Base-by-base conservation (phyloP, 2,113 vertebrate species). In the Nothobranchius furzeri region DNA sequence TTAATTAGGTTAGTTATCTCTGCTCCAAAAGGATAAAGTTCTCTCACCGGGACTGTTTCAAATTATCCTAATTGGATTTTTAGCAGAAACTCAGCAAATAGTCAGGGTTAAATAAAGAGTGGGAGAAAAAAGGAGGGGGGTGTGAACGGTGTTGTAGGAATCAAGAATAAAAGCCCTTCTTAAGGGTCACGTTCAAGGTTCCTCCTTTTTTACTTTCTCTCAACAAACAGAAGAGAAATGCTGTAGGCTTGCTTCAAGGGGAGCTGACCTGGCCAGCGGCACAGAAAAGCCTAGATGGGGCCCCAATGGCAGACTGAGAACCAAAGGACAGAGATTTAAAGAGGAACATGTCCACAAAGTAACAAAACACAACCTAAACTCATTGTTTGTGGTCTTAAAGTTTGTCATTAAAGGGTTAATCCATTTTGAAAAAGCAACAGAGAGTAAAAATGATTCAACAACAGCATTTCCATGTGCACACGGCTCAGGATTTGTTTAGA, bases 1-100 rank as follows among this genome's bases (percentile, higher is more conserved):
- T 85, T 93, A 93, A 92, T 92, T 89, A 90, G 82, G 87, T 93
- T 93, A 90, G 88, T 87, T 92, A 93, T 92, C 92, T 91, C 55
- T 82, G 70, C 70, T 68, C 85, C 76, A 81, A 90, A 85, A 88
- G 87, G 89, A 90, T 89, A 87, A 85, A 84, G 86, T 90, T 91
- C 88, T 90, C 81, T 82, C 88, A 78, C 73, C 54, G 60, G 75
- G 78, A 78, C 84, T 89, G 83, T 89, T 92, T 89, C 85, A 86
- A 90, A 92, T 91, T 85, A 92, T 76, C 84, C 88, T 91, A 92
- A 91, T 92, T 92, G 88, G 90, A 90, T 91, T 91, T 91, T 91
- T 90, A 88, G 77, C 81, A 81, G 82, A 86, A 90, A 85, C 87
- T 87, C 76, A 42, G 85, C 83, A 89, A 90, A 90, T 88, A 90